Evolutionary conservation across 2,797 vertebrate species (phyloP).

Genomic region (Cottoperca gobio): DNA sequence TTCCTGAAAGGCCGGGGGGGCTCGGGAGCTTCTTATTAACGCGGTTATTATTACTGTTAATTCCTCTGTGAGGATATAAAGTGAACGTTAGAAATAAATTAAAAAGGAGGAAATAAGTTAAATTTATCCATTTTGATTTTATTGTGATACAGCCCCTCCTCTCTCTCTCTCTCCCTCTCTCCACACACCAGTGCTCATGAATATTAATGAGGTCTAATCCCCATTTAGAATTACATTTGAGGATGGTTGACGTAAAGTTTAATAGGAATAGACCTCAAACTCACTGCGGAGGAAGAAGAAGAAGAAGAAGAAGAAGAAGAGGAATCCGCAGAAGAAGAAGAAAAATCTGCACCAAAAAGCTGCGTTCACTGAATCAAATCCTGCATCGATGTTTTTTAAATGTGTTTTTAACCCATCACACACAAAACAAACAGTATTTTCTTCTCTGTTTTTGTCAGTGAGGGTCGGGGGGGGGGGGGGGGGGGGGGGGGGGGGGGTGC

Average conservation of each 20-base stretch:
- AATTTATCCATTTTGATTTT: slow-evolving; percentile 79
- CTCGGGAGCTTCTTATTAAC: neutral
- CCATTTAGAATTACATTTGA: slow-evolving; percentile 89
- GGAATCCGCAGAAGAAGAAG: slow-evolving; percentile 56
- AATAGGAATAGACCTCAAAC: slow-evolving; percentile 80
- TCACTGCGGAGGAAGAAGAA: slow-evolving; percentile 69
- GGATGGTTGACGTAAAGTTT: slow-evolving; percentile 87
- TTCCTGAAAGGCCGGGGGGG: neutral
- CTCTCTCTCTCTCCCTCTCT: neutral
- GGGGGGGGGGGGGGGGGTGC: slow-evolving; percentile 71
- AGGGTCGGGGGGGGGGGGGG: slow-evolving; percentile 66
- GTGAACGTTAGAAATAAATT: slow-evolving; percentile 19
- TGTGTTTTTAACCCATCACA: slow-evolving; percentile 25
- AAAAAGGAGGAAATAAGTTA: slow-evolving; percentile 62
- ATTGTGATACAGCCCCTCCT: slow-evolving; percentile 64
- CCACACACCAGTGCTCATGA: slow-evolving; percentile 79
- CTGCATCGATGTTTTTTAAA: slow-evolving; percentile 40
- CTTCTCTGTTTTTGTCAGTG: slow-evolving; percentile 7
- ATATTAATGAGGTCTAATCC: slow-evolving; percentile 87
- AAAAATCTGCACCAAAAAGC: slow-evolving; percentile 62
- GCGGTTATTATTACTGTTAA: neutral
- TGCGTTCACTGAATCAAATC: slow-evolving; percentile 80
- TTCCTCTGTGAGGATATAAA: neutral
- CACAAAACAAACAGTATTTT: slow-evolving; percentile 27
- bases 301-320: slow-evolving; percentile 55